Conservation (phyloP, 1,140 invertebrate genomes). For the Lepidurus packardi region DNA sequence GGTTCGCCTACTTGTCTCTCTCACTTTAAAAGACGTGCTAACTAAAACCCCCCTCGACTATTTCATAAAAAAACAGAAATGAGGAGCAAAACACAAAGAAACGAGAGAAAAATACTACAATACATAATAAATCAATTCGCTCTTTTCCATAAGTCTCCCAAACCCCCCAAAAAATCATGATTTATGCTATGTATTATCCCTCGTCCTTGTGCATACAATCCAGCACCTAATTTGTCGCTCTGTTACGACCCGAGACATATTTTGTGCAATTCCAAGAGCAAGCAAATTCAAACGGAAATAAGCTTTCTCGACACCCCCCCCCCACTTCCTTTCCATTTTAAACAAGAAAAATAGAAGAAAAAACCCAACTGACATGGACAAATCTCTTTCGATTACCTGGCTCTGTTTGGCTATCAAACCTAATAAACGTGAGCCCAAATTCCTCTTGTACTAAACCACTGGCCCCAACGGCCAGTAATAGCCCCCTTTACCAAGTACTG, state of each 20-base stretch:
- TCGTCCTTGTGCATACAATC: not conserved
- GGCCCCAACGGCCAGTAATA: not conserved
- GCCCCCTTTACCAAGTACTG: not conserved
- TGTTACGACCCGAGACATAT: constrained; percentile 11
- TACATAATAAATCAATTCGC: not conserved
- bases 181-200: not conserved
- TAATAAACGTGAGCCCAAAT: not conserved
- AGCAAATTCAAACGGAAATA: not conserved
- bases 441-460: not conserved
- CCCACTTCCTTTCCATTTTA: not conserved
- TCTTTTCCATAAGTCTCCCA: not conserved
- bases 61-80: not conserved
- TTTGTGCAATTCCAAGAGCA: not conserved
- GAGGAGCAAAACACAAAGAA: not conserved
- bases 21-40: not conserved
- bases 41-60: not conserved
- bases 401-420: not conserved
- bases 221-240: constrained; percentile 9
- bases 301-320: not conserved
- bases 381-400: constrained; percentile 16
- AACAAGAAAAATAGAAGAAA: not conserved
- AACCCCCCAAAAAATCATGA: not conserved
- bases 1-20: not conserved
- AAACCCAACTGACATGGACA: not conserved
- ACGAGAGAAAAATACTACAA: not conserved